Conservation (phyloP, 2,113 vertebrate species). For the Salvelinus namaycush region DNA sequence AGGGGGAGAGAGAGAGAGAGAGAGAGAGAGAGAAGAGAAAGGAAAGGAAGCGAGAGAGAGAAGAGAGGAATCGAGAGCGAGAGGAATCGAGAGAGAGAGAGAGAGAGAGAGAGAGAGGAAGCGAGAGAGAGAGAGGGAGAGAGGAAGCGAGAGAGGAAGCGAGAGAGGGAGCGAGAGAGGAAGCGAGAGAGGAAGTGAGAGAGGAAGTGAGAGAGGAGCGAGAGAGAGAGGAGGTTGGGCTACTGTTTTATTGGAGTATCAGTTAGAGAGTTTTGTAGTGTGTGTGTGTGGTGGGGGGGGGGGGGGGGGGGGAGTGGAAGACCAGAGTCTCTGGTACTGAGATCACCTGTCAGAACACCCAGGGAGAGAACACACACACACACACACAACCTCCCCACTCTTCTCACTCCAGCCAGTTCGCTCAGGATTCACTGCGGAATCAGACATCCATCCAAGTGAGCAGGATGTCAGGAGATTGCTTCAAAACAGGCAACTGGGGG, state of each 20-base stretch:
- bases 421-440: too few species aligned
- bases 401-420: background rate
- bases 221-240: too few species aligned
- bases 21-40: background rate
- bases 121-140: background rate
- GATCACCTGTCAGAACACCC: background rate
- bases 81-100: background rate
- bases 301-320: background rate
- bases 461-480: too few species aligned
- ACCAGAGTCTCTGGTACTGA: background rate
- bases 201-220: background rate
- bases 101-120: too few species aligned
- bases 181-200: too few species aligned
- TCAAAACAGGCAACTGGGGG: too few species aligned
- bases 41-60: background rate
- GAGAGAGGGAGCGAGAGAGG: too few species aligned
- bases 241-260: background rate
- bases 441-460: too few species aligned
- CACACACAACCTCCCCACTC: background rate
- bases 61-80: too few species aligned
- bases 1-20: background rate
- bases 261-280: background rate
- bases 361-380: background rate
- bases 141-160: background rate
- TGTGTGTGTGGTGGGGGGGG: background rate